These are phyloP conservation scores for Protosalanx chinensis DNA, from an alignment of 2,797 vertebrate genomes.

Conservation along the genomic window DNA sequence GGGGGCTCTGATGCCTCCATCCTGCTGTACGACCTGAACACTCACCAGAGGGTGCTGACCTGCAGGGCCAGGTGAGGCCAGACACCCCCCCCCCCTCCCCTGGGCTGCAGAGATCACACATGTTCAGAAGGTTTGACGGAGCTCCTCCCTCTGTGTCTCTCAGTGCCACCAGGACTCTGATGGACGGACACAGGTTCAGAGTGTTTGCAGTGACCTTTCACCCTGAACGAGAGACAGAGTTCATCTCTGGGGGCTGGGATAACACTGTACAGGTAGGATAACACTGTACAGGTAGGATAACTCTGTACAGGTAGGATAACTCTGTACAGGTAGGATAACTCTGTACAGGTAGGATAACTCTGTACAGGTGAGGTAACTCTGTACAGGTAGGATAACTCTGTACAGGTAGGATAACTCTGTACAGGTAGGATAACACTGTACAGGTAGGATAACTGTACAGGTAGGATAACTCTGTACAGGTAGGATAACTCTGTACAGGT, in stretches of 20 bases:
- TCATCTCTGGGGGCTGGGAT: constrained; percentile 69
- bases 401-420: too few species aligned
- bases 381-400: too few species aligned
- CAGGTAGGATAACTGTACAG: too few species aligned
- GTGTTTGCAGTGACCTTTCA: constrained; percentile 61
- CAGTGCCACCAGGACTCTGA: constrained; percentile 44
- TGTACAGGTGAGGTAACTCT: neutral
- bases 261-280: constrained; percentile 60
- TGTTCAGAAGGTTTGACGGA: neutral
- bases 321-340: neutral
- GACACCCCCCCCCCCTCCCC: too few species aligned
- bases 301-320: neutral
- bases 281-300: neutral
- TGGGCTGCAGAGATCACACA: neutral
- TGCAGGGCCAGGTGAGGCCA: constrained; percentile 46
- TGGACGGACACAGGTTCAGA: constrained; percentile 62
- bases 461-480: too few species aligned
- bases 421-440: too few species aligned
- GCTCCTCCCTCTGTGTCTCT: neutral
- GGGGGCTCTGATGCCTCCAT: constrained; percentile 54
- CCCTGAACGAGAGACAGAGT: constrained; percentile 52
- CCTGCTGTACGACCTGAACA: constrained; percentile 58
- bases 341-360: neutral
- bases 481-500: too few species aligned
- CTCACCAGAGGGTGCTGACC: constrained; percentile 37